A percentile compares a stretch with the other conserved stretches of the same genome.
phyloP scores from a whole-genome alignment of 2,888 invertebrate genomes.

The Mesorhabditis belari region DNA sequence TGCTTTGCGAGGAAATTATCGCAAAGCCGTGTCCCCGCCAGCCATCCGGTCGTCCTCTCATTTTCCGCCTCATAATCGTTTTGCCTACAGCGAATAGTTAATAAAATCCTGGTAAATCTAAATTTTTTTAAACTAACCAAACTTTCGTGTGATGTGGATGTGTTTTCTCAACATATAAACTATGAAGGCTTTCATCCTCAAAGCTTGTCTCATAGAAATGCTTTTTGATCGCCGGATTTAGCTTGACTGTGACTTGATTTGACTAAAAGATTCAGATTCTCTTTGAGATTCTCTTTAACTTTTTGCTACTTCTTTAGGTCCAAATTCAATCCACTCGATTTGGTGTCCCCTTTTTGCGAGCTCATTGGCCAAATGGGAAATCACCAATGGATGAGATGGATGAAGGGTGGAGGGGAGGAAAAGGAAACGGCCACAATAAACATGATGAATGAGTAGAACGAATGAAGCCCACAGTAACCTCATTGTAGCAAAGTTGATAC shows the following conservation, averaged over 20 bases:
- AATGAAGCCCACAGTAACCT: too few relatives aligned
- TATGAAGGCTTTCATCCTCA: constrained; percentile 11
- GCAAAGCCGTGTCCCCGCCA: constrained; percentile 44
- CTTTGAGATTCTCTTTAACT: background rate
- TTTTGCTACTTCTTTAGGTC: constrained; percentile 32
- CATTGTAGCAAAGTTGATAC: too few relatives aligned
- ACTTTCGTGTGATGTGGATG: constrained; percentile 9
- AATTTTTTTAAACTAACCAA: background rate
- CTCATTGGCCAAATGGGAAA: constrained; percentile 49
- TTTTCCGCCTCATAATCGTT: constrained; percentile 11
- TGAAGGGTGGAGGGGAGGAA: constrained; percentile 45
- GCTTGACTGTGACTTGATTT: background rate
- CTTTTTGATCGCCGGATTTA: background rate
- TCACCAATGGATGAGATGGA: constrained; percentile 44
- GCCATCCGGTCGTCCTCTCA: constrained; percentile 41
- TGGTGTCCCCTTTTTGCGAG: constrained; percentile 39
- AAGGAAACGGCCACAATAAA: constrained; percentile 22
- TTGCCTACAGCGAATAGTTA: constrained; percentile 5
- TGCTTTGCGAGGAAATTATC: constrained; percentile 33
- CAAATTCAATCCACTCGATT: constrained; percentile 50
- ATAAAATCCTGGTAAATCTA: background rate
- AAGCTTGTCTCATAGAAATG: background rate
- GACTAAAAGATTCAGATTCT: background rate
- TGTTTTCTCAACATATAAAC: constrained; percentile 14
- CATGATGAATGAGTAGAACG: too few relatives aligned